Evolutionary conservation across 2,113 vertebrate species (phyloP).

Genomic region (Sialia sialis): DNA sequence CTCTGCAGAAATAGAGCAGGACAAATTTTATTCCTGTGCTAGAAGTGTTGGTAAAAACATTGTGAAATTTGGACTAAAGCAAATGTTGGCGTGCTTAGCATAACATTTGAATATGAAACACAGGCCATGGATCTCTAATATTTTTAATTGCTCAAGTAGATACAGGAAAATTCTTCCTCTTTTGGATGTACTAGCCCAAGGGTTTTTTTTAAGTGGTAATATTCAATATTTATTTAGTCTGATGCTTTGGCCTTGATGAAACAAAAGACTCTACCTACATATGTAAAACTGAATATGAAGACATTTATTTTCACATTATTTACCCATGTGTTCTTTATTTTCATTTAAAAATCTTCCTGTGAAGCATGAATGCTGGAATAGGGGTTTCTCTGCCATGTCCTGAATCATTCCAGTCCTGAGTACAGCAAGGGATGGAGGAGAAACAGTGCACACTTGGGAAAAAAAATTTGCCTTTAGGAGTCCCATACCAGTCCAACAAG

Average conservation of each 20-base stretch:
- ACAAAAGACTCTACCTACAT: neutral
- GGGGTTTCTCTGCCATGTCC: neutral
- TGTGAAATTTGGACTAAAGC: neutral
- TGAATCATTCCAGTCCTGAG: neutral
- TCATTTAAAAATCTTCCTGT: neutral
- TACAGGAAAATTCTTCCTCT: neutral
- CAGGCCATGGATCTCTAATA: neutral
- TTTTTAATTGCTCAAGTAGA: neutral
- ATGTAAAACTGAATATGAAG: neutral
- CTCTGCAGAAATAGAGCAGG: neutral
- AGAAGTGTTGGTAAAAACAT: neutral
- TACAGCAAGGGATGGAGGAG: neutral
- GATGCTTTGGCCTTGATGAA: neutral
- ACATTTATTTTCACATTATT: neutral
- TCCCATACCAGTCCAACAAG: neutral
- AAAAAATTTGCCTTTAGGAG: neutral
- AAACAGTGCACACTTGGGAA: neutral
- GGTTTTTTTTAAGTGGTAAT: neutral
- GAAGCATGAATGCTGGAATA: neutral
- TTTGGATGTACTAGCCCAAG: neutral
- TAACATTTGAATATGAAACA: neutral
- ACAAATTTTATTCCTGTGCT: neutral
- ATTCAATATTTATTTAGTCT: neutral
- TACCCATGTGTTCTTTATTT: neutral
- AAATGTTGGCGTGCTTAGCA: neutral